phyloP scores from a whole-genome alignment of 2,888 invertebrate species.

The Parnassius orleans region DNA sequence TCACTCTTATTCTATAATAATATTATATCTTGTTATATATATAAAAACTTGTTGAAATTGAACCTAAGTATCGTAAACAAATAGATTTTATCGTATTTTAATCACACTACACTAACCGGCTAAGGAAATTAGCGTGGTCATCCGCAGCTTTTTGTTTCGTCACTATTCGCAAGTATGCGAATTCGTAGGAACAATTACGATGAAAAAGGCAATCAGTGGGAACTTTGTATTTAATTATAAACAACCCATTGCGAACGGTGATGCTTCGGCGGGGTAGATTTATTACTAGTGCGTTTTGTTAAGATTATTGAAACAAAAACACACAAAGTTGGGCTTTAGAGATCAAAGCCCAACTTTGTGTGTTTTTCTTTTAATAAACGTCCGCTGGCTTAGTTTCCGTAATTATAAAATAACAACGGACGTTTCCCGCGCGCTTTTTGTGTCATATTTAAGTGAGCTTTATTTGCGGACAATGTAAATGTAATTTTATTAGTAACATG shows the following conservation, averaged over 20 bases:
- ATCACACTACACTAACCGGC: too few relatives aligned
- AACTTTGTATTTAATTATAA: constrained; percentile 8
- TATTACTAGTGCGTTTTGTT: background rate
- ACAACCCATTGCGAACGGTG: background rate
- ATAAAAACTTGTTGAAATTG: too few relatives aligned
- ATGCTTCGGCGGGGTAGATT: background rate
- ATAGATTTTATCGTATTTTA: too few relatives aligned
- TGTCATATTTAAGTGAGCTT: background rate
- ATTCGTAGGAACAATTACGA: background rate
- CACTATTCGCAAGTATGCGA: too few relatives aligned
- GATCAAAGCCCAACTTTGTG: background rate
- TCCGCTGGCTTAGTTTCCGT: background rate
- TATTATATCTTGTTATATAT: too few relatives aligned
- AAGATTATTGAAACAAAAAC: too few relatives aligned
- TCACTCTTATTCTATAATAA: too few relatives aligned
- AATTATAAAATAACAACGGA: constrained; percentile 1
- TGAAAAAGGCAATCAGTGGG: background rate
- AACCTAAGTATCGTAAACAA: too few relatives aligned
- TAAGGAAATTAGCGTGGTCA: too few relatives aligned
- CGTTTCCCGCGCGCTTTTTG: background rate
- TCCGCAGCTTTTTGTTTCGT: too few relatives aligned
- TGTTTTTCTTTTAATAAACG: constrained; percentile 3
- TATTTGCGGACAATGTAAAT: constrained; percentile 3
- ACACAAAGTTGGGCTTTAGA: too few relatives aligned
- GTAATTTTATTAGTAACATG: constrained; percentile 13